Percentiles rank a stretch among this genome's conserved stretches.
These are phyloP conservation scores for Gonioctena quinquepunctata DNA, from an alignment of 1,140 invertebrate species.

Conservation along the genomic window DNA sequence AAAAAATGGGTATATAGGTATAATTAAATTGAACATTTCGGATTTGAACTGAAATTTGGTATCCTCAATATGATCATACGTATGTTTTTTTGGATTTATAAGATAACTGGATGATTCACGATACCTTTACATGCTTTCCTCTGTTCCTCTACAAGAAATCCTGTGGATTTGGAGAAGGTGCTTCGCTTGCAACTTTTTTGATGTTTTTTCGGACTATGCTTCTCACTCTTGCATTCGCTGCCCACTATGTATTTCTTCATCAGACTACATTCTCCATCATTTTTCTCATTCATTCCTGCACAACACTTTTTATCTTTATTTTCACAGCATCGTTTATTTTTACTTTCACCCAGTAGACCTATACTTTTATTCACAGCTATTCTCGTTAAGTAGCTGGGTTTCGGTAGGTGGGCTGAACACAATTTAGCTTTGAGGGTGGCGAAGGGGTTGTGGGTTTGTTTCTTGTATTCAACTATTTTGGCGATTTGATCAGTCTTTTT, in stretches of 20 bases:
- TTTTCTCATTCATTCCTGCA: slow-evolving; percentile 18
- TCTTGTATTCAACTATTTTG: slow-evolving; percentile 48
- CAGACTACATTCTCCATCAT: not conserved
- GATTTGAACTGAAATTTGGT: too few species aligned
- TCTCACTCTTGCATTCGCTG: slow-evolving; percentile 40
- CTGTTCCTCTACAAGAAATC: slow-evolving; percentile 46
- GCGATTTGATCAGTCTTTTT: slow-evolving; percentile 52
- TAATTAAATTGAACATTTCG: too few species aligned
- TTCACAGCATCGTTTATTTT: not conserved
- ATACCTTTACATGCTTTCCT: slow-evolving; percentile 34
- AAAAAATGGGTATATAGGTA: too few species aligned
- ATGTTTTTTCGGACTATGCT: slow-evolving; percentile 47
- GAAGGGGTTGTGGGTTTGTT: slow-evolving; percentile 48
- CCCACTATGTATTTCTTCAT: slow-evolving; percentile 25
- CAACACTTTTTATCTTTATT: slow-evolving; percentile 26
- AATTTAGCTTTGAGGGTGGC: slow-evolving; percentile 53
- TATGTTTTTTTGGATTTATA: too few species aligned
- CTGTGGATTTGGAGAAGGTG: slow-evolving; percentile 50
- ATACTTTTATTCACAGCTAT: slow-evolving; percentile 55
- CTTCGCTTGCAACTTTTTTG: slow-evolving; percentile 31
- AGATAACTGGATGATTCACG: too few species aligned
- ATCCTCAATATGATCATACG: too few species aligned
- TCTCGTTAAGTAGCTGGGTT: slow-evolving; percentile 52
- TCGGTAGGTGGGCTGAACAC: slow-evolving; percentile 55
- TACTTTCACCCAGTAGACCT: slow-evolving; percentile 36